Conservation (phyloP, 2,797 vertebrate species). For the Eulemur albifrons region DNA sequence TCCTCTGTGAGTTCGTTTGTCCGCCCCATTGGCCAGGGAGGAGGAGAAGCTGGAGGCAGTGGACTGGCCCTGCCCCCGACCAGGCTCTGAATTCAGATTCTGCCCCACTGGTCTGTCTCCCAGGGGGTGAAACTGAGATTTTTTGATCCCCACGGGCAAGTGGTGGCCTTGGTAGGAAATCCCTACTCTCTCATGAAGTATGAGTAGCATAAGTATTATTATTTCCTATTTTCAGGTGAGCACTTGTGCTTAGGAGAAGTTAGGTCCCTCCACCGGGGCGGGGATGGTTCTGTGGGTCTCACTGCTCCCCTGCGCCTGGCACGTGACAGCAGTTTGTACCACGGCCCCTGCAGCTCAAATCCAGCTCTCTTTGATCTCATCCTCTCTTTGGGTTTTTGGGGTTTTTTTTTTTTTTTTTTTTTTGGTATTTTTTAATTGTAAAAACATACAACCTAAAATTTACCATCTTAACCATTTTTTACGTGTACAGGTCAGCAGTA, state of each 20-base stretch:
- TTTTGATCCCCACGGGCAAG: background rate
- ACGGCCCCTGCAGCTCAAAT: background rate
- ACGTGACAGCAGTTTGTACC: background rate
- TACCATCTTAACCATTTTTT: background rate
- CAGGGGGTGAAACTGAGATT: background rate
- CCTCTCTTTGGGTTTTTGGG: background rate
- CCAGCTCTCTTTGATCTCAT: too few relatives aligned
- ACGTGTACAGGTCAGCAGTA: background rate
- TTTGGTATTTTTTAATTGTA: background rate
- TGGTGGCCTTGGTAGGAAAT: background rate
- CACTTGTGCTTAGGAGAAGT: background rate
- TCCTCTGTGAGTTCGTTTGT: background rate
- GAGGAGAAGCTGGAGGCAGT: accelerated
- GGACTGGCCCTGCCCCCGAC: background rate
- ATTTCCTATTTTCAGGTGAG: background rate
- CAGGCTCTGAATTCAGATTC: background rate
- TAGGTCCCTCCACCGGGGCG: background rate
- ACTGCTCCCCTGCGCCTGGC: background rate
- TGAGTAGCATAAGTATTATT: background rate
- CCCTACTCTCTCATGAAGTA: background rate
- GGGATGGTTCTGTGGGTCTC: background rate
- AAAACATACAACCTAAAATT: background rate
- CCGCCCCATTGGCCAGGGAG: accelerated
- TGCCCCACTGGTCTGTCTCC: background rate
- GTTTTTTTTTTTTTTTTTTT: background rate